A percentile compares a stretch with the other conserved stretches of the same genome.
Conservation (phyloP, 2,113 vertebrate species). For the Tragelaphus strepsiceros region DNA sequence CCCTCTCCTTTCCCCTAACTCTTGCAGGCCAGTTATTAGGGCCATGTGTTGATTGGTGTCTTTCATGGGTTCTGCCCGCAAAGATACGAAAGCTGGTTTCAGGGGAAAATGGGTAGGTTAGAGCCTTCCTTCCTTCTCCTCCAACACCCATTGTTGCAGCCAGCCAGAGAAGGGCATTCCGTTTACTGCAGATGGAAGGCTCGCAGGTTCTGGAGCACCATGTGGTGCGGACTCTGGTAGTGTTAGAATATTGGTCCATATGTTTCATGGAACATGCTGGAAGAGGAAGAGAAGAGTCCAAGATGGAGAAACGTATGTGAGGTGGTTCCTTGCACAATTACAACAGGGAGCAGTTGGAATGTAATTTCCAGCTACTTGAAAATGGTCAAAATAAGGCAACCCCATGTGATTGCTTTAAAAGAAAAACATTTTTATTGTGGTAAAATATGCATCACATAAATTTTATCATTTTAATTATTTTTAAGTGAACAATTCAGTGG, state of each 20-base stretch:
- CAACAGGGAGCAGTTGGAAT: neutral
- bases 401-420: neutral
- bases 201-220: neutral
- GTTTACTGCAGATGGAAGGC: neutral
- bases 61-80: neutral
- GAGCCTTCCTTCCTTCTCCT: neutral
- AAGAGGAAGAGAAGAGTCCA: neutral
- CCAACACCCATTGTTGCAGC: neutral
- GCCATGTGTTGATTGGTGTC: neutral
- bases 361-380: neutral
- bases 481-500: neutral
- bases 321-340: neutral
- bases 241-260: neutral
- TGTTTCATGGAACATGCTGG: neutral
- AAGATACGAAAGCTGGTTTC: neutral
- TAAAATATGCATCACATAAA: neutral
- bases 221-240: neutral
- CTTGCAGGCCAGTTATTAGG: neutral
- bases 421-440: neutral
- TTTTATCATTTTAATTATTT: neutral
- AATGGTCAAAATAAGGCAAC: constrained; percentile 5
- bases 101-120: neutral
- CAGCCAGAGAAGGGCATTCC: neutral
- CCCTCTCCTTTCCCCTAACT: neutral
- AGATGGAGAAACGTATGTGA: neutral